phyloP scores from a whole-genome alignment of 1,140 invertebrate genomes.

The Drosophila hydei region DNA sequence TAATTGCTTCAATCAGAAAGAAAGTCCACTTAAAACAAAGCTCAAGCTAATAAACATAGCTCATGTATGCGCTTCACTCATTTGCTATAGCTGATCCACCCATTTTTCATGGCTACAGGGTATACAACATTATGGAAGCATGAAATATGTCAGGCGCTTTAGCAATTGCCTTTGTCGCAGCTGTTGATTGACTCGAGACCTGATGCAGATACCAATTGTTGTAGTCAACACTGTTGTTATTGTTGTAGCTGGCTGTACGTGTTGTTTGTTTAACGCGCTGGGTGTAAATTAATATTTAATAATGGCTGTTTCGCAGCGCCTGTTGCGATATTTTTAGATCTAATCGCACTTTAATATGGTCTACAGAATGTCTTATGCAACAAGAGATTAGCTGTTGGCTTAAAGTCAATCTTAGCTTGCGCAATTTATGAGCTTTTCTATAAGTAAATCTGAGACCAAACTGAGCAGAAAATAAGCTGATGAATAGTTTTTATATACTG shows the following conservation, averaged over 20 bases:
- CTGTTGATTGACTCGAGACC: constrained; percentile 49
- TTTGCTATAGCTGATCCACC: background rate
- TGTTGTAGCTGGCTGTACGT: constrained; percentile 45
- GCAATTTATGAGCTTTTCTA: constrained; percentile 6
- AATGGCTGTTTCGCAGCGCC: constrained; percentile 60
- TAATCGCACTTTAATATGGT: constrained; percentile 64
- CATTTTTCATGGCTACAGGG: background rate
- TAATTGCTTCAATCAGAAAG: no score
- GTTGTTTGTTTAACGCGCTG: constrained; percentile 76
- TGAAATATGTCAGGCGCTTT: constrained; percentile 56
- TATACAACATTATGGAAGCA: constrained; percentile 57
- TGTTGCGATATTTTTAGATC: constrained; percentile 66
- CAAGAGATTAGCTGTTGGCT: constrained; percentile 23
- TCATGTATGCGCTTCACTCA: background rate
- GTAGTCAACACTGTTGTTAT: constrained; percentile 26
- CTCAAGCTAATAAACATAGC: background rate
- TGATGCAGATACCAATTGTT: constrained; percentile 47
- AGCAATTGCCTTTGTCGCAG: constrained; percentile 36
- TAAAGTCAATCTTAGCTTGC: constrained; percentile 8
- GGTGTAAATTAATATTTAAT: constrained; percentile 82
- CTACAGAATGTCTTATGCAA: constrained; percentile 50
- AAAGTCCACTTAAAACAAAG: no score
- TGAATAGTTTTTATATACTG: background rate
- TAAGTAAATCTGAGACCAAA: background rate
- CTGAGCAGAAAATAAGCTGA: background rate